phyloP scores from a whole-genome alignment of 2,888 invertebrate species.

The Coelinius sp. region DNA sequence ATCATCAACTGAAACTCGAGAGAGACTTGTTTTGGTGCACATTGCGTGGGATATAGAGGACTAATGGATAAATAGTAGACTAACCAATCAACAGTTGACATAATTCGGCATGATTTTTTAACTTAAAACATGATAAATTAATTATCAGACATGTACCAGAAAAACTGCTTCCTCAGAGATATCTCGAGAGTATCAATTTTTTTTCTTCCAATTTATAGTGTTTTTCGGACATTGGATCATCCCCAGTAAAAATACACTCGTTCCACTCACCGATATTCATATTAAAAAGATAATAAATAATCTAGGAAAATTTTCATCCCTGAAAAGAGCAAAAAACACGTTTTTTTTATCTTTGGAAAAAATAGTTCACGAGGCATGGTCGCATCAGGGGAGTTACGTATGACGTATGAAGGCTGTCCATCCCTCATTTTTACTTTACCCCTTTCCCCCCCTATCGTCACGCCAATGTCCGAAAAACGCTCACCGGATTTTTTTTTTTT shows the following conservation, averaged over 20 bases:
- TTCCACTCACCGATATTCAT: slow-evolving; percentile 16
- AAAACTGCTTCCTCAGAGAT: slow-evolving; percentile 11
- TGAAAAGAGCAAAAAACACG: not conserved
- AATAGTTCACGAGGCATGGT: slow-evolving; percentile 70
- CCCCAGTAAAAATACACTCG: slow-evolving; percentile 22
- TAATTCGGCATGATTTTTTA: not conserved
- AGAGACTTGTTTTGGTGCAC: not conserved
- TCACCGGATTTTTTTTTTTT: slow-evolving; percentile 24
- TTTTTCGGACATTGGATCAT: slow-evolving; percentile 66
- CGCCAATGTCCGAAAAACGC: slow-evolving; percentile 67
- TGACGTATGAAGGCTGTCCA: slow-evolving; percentile 4
- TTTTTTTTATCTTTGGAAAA: slow-evolving; percentile 22
- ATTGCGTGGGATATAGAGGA: not conserved
- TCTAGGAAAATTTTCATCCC: not conserved
- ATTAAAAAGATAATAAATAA: not conserved
- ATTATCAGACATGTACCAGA: slow-evolving; percentile 6
- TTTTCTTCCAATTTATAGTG: slow-evolving; percentile 63
- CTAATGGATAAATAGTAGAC: not conserved
- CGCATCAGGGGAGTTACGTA: slow-evolving; percentile 54
- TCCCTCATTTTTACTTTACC: slow-evolving; percentile 21
- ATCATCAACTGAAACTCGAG: not conserved
- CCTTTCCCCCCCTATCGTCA: slow-evolving; percentile 40
- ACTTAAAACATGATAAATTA: not conserved
- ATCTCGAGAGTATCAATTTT: too few relatives aligned
- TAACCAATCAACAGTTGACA: not conserved